Evolutionary conservation across 2,888 invertebrate genomes (phyloP), one percentile per base, ranked within the genome.

Genomic region (Steinernema carpocapsae): DNA sequence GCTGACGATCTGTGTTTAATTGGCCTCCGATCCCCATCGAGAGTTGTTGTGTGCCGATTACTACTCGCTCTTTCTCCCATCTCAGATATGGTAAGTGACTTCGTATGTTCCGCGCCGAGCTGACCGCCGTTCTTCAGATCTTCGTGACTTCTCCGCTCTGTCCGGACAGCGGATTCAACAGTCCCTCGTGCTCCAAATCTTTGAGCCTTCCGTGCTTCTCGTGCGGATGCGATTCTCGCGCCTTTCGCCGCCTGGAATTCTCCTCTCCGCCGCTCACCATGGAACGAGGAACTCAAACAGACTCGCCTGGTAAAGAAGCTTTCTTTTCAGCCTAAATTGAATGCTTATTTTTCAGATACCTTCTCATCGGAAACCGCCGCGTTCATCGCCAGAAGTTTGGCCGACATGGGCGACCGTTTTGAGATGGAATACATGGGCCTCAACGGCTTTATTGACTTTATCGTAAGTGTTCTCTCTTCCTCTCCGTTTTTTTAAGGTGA

Each of bases 121-220:
- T 37, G 37, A 37, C 37, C 37, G 3, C 37, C 37, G 37, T 37
- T 37, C 43, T 43, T 48, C 64, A 64, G 64, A 64, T 64, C 17
- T 64, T 64, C 32, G 32, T 64, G 17, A 26, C 64, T 17, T 64
- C 64, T 17, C 48, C 48, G 32, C 29, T 64, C 64, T 12, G 17
- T 17, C 29, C 64, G 29, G 64, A 64, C 64, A 64, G 64, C 64
- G 64, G 64, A 17, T 64, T 64, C 64, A 64, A 32, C 17, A 26
- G 26, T 12, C 64, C 64, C 64, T 64, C 64, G 32, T 64, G 64
- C 32, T 64, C 64, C 64, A 64, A 64, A 32, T 64, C 64, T 4
- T 32, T 32, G 26, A 64, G 64, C n/a, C 64, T 64, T 3, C 64
- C 64, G 26, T 64, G 64, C 37, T 64, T 64, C 64, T 64, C 64